phyloP scores from a whole-genome alignment of 2,797 vertebrate genomes.

The Phataginus tricuspis region DNA sequence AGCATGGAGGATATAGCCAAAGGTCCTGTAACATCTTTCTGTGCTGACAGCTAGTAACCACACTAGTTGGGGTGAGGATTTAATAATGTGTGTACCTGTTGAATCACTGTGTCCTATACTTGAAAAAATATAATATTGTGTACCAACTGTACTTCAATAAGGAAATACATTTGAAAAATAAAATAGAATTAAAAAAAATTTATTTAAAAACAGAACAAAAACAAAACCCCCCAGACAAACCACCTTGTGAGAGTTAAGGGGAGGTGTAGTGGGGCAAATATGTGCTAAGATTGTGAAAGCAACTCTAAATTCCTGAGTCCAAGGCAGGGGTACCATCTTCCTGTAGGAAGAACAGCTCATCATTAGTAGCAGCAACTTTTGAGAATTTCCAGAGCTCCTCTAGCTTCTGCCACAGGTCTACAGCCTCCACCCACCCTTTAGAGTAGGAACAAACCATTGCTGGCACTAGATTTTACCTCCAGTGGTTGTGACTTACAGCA shows the following conservation, averaged over 20 bases:
- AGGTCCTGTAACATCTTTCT: too few species aligned
- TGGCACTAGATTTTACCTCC: background rate
- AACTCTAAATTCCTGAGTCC: rapidly evolving
- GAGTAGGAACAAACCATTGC: background rate
- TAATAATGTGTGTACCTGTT: too few species aligned
- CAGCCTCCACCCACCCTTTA: background rate
- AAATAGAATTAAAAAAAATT: too few species aligned
- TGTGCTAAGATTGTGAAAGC: rapidly evolving
- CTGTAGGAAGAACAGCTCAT: background rate
- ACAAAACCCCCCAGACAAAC: background rate
- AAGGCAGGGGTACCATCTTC: background rate
- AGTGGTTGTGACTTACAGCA: background rate
- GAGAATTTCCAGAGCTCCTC: rapidly evolving
- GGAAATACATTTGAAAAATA: too few species aligned
- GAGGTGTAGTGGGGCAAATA: rapidly evolving
- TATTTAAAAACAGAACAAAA: too few species aligned
- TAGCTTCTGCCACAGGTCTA: background rate
- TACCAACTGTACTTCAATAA: too few species aligned
- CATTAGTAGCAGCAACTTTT: background rate
- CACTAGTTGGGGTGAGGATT: too few species aligned
- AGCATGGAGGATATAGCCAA: too few species aligned
- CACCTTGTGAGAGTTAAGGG: background rate
- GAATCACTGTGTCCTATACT: too few species aligned
- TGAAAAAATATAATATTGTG: too few species aligned
- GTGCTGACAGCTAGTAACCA: too few species aligned